Percentiles rank a stretch among this genome's conserved stretches.
These are phyloP conservation scores for Coptodon bakossiorum DNA, from an alignment of 2,113 vertebrate genomes.

Conservation along the genomic window DNA sequence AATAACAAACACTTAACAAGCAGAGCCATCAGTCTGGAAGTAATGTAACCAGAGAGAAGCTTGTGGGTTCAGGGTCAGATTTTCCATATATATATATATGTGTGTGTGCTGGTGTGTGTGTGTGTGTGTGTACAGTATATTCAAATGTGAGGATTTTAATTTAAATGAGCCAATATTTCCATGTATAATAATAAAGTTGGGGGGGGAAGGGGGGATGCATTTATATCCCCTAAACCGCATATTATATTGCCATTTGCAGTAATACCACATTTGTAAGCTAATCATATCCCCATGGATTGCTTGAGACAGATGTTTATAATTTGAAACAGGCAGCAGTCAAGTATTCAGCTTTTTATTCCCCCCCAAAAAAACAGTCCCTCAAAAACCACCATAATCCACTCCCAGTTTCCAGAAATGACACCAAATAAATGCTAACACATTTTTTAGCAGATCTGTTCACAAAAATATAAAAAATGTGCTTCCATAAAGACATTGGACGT, in stretches of 20 bases:
- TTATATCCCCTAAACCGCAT: not conserved
- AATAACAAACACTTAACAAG: slow-evolving; percentile 39
- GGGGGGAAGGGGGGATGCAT: not conserved
- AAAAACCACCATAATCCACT: not conserved
- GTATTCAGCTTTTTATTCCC: not conserved
- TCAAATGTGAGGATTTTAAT: not conserved
- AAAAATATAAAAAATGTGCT: not conserved
- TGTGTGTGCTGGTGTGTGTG: not conserved
- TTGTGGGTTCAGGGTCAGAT: not conserved
- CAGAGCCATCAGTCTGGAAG: not conserved
- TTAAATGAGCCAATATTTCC: not conserved
- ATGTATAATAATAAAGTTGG: not conserved
- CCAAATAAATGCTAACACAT: not conserved
- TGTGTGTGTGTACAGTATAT: not conserved
- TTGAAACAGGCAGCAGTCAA: not conserved
- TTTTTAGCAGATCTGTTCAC: not conserved
- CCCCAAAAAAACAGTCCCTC: not conserved
- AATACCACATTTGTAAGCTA: not conserved
- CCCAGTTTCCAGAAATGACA: not conserved
- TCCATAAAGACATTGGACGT: not conserved
- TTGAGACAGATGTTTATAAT: not conserved
- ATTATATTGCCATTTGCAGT: not conserved
- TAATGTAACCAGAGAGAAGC: not conserved
- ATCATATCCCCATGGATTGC: not conserved
- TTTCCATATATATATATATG: not conserved